Evolutionary conservation across 2,113 vertebrate genomes (phyloP), one percentile per base, ranked within the genome.

Genomic region (Odocoileus virginianus): DNA sequence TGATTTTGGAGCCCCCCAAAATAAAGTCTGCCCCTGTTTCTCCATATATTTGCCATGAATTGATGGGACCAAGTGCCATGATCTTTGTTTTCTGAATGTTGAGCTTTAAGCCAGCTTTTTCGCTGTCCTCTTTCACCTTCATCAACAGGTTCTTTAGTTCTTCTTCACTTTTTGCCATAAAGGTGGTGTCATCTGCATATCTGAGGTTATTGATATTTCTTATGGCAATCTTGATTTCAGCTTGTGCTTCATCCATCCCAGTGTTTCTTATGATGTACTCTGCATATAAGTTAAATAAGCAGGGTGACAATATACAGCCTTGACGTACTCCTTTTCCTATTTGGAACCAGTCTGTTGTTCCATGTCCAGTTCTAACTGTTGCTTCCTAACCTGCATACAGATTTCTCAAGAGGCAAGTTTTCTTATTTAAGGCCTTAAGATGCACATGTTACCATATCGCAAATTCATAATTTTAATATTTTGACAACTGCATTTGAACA

Each of bases 401-500:
- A 71, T 23, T 71, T 71, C 67, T 71, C n/a, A 40, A 40, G n/a
- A 23, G 19, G 67, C 5, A 71, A 71, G 67, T 16, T 91, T 97
- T 79, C 61, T 90, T 84, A 74, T 36, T 89, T 85, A 89, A 90
- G 47, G 13, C 23, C 45, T 92, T 81, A 95, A 55, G 52, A 87
- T 81, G 79, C 74, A 78, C 7, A 6, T 30, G 61, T 40, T 55
- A 87, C 57, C n/a, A 25, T 50, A 86, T 60, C 50, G 79, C 43
- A 83, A 27, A 84, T 67, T 85, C 36, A 36, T 60, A 25, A 94
- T 97, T 92, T 87, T 67, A 71, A 2, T 43, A 83, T 89, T 96
- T 86, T 94, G 76, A 94, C 43, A 82, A 86, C 8, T 88, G 17
- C 1, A 91, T 94, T 95, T 95, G 91, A 88, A 95, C 76, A 45